Evolutionary conservation across 2,888 invertebrate genomes (phyloP).

Genomic region (Marasmarcha lunaedactyla): DNA sequence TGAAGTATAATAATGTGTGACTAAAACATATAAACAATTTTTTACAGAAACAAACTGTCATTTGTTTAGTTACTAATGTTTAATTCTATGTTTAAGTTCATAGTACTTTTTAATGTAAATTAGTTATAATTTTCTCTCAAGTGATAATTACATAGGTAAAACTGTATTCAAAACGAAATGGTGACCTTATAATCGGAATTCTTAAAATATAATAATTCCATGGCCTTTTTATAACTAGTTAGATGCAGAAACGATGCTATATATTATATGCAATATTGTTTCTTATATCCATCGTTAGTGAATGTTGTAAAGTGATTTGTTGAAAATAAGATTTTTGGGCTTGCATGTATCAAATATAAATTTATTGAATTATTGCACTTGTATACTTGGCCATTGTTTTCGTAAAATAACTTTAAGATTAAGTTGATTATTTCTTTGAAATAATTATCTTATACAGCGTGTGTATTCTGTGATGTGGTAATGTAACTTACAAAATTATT

Average conservation of each 20-base stretch:
- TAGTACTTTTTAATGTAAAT: constrained; percentile 41
- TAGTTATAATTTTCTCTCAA: constrained; percentile 55
- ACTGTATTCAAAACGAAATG: constrained; percentile 56
- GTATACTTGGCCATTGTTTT: too few species aligned
- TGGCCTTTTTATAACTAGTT: constrained; percentile 48
- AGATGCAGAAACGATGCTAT: too few species aligned
- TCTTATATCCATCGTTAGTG: constrained; percentile 10
- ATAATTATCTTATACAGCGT: too few species aligned
- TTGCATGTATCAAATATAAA: too few species aligned
- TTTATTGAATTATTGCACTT: too few species aligned
- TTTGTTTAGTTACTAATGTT: constrained; percentile 19
- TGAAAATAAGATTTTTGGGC: too few species aligned
- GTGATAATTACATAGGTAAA: constrained; percentile 50
- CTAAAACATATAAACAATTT: constrained; percentile 48
- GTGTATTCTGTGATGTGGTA: too few species aligned
- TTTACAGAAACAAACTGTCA: constrained; percentile 44
- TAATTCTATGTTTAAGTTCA: constrained; percentile 28
- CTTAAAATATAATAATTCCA: constrained; percentile 59
- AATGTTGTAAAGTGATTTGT: constrained; percentile 33
- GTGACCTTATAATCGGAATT: constrained; percentile 65
- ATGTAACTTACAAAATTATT: too few species aligned
- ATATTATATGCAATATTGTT: too few species aligned
- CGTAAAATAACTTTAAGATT: too few species aligned
- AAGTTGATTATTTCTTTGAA: too few species aligned
- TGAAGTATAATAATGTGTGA: constrained; percentile 49